phyloP scores from a whole-genome alignment of 2,113 vertebrate genomes.

The Arenaria interpres region DNA sequence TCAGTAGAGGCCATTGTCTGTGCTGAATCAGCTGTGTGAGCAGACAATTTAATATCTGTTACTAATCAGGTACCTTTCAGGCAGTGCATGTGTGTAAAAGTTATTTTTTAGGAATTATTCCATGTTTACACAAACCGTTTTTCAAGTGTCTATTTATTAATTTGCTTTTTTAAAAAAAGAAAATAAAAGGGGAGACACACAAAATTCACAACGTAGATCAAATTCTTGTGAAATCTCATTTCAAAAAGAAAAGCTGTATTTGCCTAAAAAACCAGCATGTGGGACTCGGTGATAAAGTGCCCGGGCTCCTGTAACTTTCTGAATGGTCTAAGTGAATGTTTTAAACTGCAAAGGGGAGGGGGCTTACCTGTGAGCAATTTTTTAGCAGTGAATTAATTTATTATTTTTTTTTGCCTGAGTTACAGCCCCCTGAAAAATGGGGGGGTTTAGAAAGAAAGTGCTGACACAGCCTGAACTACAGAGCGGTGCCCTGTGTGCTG shows the following conservation, averaged over 20 bases:
- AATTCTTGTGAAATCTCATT: not conserved
- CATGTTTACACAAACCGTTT: not conserved
- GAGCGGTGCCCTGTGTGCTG: conserved; percentile 48
- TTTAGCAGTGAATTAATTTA: not conserved
- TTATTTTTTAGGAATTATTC: not conserved
- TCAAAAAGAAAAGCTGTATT: not conserved
- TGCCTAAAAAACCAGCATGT: not conserved
- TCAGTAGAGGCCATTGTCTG: not conserved
- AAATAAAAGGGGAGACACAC: fast-evolving
- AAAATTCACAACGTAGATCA: not conserved
- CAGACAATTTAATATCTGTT: not conserved
- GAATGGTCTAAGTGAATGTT: not conserved
- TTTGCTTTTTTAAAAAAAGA: not conserved
- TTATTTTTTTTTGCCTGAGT: not conserved
- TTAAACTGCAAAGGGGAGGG: not conserved
- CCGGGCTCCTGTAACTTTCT: conserved; percentile 30
- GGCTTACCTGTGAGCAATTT: not conserved
- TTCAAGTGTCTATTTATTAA: not conserved
- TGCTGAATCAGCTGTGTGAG: not conserved
- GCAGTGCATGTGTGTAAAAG: not conserved
- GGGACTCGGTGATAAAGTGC: not conserved
- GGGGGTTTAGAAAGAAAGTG: conserved; percentile 19
- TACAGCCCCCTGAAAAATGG: not conserved
- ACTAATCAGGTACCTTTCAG: not conserved
- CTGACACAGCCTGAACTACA: conserved; percentile 52